phyloP scores from a whole-genome alignment of 1,140 invertebrate species.

The Brachionus paranguensis region DNA sequence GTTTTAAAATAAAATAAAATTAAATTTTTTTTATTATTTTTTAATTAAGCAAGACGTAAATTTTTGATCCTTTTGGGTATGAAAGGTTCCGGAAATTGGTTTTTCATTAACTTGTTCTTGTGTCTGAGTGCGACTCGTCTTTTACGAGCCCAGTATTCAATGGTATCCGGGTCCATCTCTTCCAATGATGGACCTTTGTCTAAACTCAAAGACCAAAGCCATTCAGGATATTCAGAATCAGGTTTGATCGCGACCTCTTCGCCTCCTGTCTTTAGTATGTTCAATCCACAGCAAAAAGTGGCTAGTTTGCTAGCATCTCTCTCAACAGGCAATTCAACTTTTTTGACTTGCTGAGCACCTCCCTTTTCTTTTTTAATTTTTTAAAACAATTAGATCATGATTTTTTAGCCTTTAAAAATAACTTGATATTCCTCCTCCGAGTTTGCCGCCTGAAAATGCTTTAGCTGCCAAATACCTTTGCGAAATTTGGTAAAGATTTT shows the following conservation, averaged over 20 bases:
- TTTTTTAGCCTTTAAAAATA: not conserved
- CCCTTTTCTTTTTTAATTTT: not conserved
- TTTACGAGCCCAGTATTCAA: constrained; percentile 21
- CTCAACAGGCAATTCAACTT: not conserved
- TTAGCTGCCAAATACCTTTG: not conserved
- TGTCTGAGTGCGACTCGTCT: constrained; percentile 14
- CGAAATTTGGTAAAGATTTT: not conserved
- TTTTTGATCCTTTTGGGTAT: constrained; percentile 33
- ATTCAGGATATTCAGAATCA: constrained; percentile 28
- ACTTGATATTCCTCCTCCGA: constrained; percentile 34
- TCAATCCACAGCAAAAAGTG: not conserved
- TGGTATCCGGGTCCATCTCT: constrained; percentile 21
- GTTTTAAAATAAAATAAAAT: not conserved
- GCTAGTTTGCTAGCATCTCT: constrained; percentile 19
- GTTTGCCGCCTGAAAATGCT: constrained; percentile 23
- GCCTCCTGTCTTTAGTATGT: constrained; percentile 13
- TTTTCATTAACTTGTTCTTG: constrained; percentile 34
- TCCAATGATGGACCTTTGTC: constrained; percentile 17
- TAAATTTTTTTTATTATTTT: not conserved
- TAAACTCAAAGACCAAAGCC: constrained; percentile 10
- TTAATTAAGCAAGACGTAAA: constrained; percentile 29
- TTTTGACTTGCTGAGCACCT: constrained; percentile 21
- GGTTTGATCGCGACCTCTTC: not conserved
- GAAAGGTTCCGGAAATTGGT: constrained; percentile 26
- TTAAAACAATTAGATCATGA: too few species aligned